phyloP scores from a whole-genome alignment of 1,140 invertebrate genomes.

The Globodera rostochiensis region DNA sequence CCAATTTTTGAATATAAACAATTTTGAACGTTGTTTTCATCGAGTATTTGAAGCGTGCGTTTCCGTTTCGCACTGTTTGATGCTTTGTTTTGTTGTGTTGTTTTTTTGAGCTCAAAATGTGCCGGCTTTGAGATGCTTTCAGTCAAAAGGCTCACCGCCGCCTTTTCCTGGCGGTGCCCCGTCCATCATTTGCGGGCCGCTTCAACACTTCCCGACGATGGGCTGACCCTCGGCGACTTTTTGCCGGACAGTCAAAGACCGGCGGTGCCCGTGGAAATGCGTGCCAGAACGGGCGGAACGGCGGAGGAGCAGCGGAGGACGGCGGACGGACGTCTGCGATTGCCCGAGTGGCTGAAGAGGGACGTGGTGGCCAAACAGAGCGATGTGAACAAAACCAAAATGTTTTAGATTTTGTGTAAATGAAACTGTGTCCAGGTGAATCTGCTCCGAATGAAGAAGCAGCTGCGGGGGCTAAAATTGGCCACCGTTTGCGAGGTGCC shows the following conservation, averaged over 20 bases:
- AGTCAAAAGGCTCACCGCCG: slow-evolving; percentile 8
- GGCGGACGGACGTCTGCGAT: slow-evolving; percentile 66
- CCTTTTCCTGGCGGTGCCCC: neutral
- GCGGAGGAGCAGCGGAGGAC: slow-evolving; percentile 23
- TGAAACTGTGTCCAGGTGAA: slow-evolving; percentile 66
- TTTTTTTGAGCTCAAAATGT: neutral
- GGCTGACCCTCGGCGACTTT: slow-evolving; percentile 29
- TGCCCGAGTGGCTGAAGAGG: slow-evolving; percentile 96
- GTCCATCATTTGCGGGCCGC: neutral
- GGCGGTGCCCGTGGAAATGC: neutral
- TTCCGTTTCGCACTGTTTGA: too few relatives aligned
- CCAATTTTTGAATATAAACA: neutral
- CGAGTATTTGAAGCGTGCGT: neutral
- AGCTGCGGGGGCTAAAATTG: slow-evolving; percentile 83
- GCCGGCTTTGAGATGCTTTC: neutral
- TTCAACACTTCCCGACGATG: slow-evolving; percentile 29
- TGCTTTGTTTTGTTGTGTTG: neutral
- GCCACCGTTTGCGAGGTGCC: slow-evolving; percentile 88
- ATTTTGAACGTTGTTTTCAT: neutral
- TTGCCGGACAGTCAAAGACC: slow-evolving; percentile 12
- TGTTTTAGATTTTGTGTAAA: neutral
- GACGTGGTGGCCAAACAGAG: slow-evolving; percentile 82
- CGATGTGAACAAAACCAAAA: neutral
- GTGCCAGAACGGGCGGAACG: neutral
- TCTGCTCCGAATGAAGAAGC: slow-evolving; percentile 80